Evolutionary conservation across 2,113 vertebrate species (phyloP), one percentile per base, ranked within the genome.

Genomic region (Geococcyx californianus): DNA sequence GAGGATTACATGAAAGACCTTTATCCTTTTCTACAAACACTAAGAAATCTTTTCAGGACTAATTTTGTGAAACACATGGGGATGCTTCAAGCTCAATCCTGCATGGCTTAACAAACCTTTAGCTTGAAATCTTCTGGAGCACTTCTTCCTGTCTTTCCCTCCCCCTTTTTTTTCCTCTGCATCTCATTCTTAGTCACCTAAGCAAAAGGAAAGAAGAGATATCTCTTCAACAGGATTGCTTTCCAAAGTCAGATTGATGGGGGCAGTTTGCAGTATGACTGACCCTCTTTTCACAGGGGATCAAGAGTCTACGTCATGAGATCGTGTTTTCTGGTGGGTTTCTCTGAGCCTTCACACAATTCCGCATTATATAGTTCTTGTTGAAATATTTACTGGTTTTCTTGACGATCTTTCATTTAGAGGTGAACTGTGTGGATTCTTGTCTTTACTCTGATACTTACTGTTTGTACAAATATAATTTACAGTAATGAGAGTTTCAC

Each of bases 61-160:
- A 45, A 54, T 44, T 83, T 55, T 72, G 28, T 94, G 58, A 56
- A 91, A 62, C 11, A 10, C 12, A 2, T 23, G 20, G n/a, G 31
- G 21, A 33, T 66, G 8, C 44, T 86, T 85, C 29, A 86, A 47
- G 26, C 18, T 74, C n/a, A 84, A 67, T 77, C 29, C 56, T 60
- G n/a, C 9, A 16, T 56, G 11, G 9, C 55, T 76, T 45, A 81
- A 52, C 51, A 89, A 63, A 47, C 3, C 3, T 80, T 80, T 67
- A 47, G n/a, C 68, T 40, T 63, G 34, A 56, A n/a, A 33, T 68
- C 36, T 54, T 80, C 16, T 51, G 13, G 16, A 36, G 38, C 28
- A 17, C 8, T 3, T 74, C 23, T 59, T 63, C 24, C 15, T 40
- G 21, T 3, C 4, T 6, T 4, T 9, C 13, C 10, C 2, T 6